Evolutionary conservation across 2,113 vertebrate species (phyloP).

Genomic region (Microcebus tavaratra): DNA sequence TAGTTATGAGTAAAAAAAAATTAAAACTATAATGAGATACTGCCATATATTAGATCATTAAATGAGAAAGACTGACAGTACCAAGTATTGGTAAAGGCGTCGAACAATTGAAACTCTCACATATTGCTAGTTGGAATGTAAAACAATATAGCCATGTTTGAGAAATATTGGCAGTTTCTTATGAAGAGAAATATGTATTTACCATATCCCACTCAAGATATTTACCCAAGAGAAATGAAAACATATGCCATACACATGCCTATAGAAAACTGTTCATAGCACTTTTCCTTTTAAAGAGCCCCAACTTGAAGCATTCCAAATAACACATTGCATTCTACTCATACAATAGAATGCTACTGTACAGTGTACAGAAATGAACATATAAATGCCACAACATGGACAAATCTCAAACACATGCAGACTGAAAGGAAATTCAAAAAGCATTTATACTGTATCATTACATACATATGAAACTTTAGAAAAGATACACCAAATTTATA

Average conservation of each 20-base stretch:
- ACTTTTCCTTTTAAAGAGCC: conserved; percentile 8
- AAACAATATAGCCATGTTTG: not conserved
- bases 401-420: not conserved
- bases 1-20: not conserved
- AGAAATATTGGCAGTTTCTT: not conserved
- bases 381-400: not conserved
- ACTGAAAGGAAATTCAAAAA: not conserved
- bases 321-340: not conserved
- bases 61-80: not conserved
- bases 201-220: not conserved
- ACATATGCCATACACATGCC: not conserved
- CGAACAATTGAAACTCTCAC: not conserved
- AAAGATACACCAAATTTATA: not conserved
- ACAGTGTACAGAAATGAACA: not conserved
- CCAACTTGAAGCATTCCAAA: not conserved
- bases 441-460: not conserved
- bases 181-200: not conserved
- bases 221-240: not conserved
- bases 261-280: not conserved
- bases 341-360: not conserved
- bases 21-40: not conserved
- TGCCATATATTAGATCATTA: not conserved
- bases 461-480: not conserved
- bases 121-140: not conserved
- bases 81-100: not conserved